A percentile compares a stretch with the other conserved stretches of the same genome.
phyloP scores from a whole-genome alignment of 2,113 vertebrate genomes.

The Seriola rivoliana region DNA sequence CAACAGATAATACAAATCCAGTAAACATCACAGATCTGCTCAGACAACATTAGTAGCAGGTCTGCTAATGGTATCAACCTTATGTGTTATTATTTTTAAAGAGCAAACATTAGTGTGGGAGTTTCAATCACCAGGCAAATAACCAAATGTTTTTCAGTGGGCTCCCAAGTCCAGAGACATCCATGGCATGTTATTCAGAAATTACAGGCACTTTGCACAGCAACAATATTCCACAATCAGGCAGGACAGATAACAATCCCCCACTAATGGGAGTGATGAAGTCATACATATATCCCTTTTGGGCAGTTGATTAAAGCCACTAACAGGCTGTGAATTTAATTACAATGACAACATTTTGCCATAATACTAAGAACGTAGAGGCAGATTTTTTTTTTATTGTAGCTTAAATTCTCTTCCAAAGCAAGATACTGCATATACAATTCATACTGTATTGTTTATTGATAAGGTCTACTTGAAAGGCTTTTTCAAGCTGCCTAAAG shows the following conservation, averaged over 20 bases:
- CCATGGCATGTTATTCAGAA: slow-evolving; percentile 13
- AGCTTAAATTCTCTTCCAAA: neutral
- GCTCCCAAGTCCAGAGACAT: slow-evolving; percentile 31
- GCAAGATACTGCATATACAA: neutral
- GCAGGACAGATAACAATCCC: neutral
- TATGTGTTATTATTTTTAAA: slow-evolving; percentile 1
- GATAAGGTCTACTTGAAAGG: too few relatives aligned
- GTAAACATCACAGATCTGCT: neutral
- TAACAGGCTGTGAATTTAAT: slow-evolving; percentile 23
- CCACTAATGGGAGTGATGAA: slow-evolving; percentile 28
- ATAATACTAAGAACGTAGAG: neutral
- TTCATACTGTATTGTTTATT: too few relatives aligned
- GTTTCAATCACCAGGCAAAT: slow-evolving; percentile 47
- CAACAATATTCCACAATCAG: slow-evolving; percentile 3
- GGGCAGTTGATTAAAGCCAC: slow-evolving; percentile 29
- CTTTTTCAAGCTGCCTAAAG: too few relatives aligned
- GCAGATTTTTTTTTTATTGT: neutral
- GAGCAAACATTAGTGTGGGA: slow-evolving; percentile 1
- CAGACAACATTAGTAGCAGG: neutral
- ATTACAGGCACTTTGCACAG: neutral
- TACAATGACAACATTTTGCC: neutral
- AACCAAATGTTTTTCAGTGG: slow-evolving; percentile 30
- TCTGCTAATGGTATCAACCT: neutral
- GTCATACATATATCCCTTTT: slow-evolving; percentile 17
- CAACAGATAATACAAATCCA: neutral